Evolutionary conservation across 2,797 vertebrate genomes (phyloP).

Genomic region (Sternarchorhynchus goeldii): DNA sequence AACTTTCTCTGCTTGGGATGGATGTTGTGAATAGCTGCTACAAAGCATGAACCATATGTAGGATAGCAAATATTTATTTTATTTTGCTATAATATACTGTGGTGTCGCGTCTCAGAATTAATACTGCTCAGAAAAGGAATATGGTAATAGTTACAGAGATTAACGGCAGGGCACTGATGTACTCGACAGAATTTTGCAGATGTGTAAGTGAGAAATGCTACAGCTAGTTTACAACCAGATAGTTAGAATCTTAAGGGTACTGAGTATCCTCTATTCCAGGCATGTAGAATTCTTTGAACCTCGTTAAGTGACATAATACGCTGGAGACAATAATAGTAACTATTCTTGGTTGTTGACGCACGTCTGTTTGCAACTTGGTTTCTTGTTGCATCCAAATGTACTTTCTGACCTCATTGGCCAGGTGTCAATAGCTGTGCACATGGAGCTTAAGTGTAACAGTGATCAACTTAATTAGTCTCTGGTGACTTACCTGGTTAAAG

Average conservation of each 20-base stretch:
- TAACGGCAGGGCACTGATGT: too few species aligned
- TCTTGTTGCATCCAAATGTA: conserved; percentile 41
- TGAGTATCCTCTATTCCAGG: not conserved
- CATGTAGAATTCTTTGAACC: conserved; percentile 5
- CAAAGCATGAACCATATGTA: not conserved
- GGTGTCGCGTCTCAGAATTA: not conserved
- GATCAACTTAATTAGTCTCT: conserved; percentile 55
- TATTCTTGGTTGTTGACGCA: conserved; percentile 40
- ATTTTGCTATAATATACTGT: not conserved
- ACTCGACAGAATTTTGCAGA: not conserved
- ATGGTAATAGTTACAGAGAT: too few species aligned
- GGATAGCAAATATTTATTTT: not conserved
- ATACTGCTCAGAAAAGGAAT: not conserved
- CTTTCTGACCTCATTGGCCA: conserved; percentile 32
- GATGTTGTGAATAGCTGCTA: conserved; percentile 5
- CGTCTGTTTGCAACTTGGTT: conserved; percentile 17
- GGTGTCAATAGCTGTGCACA: conserved; percentile 14
- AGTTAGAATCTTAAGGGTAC: not conserved
- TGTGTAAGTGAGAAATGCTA: not conserved
- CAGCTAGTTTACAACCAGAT: not conserved
- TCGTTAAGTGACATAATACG: conserved; percentile 25
- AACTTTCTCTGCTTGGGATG: conserved; percentile 6
- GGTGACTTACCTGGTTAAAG: conserved; percentile 50
- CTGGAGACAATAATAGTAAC: conserved; percentile 17
- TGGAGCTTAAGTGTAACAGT: conserved; percentile 22